These are phyloP conservation scores for Cyprinodon brontotheroides DNA, from an alignment of 2,113 vertebrate genomes.

Conservation along the genomic window DNA sequence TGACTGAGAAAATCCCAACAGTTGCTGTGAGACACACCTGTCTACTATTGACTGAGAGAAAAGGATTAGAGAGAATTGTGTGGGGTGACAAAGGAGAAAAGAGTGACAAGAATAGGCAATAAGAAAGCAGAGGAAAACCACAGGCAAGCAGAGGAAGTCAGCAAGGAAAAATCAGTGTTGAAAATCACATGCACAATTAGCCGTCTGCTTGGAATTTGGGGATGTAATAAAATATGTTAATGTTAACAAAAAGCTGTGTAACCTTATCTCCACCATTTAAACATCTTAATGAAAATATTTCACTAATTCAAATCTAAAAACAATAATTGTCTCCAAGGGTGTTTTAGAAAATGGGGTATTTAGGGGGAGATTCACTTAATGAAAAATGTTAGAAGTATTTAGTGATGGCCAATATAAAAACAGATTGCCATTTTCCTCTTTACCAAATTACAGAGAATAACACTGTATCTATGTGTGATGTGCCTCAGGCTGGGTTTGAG, in stretches of 20 bases:
- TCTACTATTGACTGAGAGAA: constrained; percentile 10
- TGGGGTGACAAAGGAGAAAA: neutral
- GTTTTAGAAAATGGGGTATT: neutral
- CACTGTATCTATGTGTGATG: constrained; percentile 9
- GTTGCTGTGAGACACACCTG: constrained; percentile 7
- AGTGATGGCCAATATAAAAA: neutral
- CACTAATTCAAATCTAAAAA: neutral
- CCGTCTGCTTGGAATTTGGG: constrained; percentile 38
- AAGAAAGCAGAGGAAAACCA: neutral
- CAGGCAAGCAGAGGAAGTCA: neutral
- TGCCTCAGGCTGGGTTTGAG: constrained; percentile 13
- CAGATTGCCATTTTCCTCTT: neutral
- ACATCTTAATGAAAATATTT: constrained; percentile 6
- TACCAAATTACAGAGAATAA: neutral
- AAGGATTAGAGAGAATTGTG: neutral
- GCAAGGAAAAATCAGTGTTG: neutral
- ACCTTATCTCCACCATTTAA: constrained; percentile 15
- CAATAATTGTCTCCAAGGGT: neutral
- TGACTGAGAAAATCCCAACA: constrained; percentile 26
- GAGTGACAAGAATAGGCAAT: neutral
- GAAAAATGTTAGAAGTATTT: neutral
- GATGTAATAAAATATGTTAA: constrained; percentile 17
- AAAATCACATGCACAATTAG: neutral
- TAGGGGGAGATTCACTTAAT: too few relatives aligned
- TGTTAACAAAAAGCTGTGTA: neutral